Evolutionary conservation across 2,888 invertebrate genomes (phyloP), one percentile per base, ranked within the genome.

Genomic region (Diarsia dahlii): DNA sequence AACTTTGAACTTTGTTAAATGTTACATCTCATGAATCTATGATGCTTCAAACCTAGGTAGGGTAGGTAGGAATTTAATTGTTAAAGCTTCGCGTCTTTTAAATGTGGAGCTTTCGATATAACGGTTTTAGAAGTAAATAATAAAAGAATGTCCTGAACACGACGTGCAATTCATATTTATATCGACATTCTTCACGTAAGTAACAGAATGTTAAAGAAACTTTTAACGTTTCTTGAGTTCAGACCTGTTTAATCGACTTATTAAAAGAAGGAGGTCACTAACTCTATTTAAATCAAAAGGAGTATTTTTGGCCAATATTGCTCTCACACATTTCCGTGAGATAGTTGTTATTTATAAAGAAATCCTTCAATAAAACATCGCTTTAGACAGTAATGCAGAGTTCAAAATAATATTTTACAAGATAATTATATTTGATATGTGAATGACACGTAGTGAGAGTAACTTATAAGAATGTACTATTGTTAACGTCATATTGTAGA

Each of bases 361-460:
- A 8, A 45, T 63, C 60, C 60, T 9, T 18, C 23, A 12, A n/a
- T 15, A 28, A 58, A 58, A 28, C 15, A 34, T 63, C 54, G 75
- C 74, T 81, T 76, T 48, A 66, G 2, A 54, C 23, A 45, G 52
- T 39, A 67, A 56, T 62, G 54, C 50, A 48, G 65, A 74, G 85
- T 81, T 84, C 81, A 81, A 81, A 84, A 52, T 75, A 64, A 64
- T 54, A 76, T 63, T 64, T 65, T 67, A 85, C 15, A 67, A 74
- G 72, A 63, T 66, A 62, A 73, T 34, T 83, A 84, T 88, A 82
- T 82, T 76, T 84, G 81, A 50, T 71, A 78, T 77, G 20, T 52
- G 23, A 74, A 71, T 74, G 87, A 88, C 76, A 71, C 18, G 81
- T 63, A 88, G 84, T 84, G 88, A 88, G 88, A 88, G 50, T 86